A percentile compares a stretch with the other conserved stretches of the same genome.
These are phyloP conservation scores for Lepidurus couesii DNA, from an alignment of 1,140 invertebrate species.

Conservation along the genomic window DNA sequence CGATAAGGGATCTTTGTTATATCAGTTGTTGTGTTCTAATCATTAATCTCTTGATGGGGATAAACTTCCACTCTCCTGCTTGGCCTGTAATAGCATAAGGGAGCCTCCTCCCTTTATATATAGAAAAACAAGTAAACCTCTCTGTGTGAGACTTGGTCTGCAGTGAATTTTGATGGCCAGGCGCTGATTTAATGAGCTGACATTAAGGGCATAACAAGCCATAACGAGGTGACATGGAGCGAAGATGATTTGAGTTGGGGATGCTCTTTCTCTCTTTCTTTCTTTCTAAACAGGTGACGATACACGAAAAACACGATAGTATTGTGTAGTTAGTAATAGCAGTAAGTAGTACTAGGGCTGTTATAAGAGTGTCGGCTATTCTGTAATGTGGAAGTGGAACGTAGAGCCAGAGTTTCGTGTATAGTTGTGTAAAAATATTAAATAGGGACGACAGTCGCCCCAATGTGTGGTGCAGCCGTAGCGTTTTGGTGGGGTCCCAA, in stretches of 20 bases:
- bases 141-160: background rate
- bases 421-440: too few species aligned
- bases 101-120: background rate
- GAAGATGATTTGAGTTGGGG: background rate
- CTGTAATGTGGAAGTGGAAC: background rate
- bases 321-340: background rate
- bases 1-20: too few species aligned
- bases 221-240: slow-evolving; percentile 17
- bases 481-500: background rate
- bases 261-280: background rate
- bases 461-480: background rate
- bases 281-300: background rate
- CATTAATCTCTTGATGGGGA: too few species aligned
- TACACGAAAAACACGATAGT: background rate
- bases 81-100: background rate
- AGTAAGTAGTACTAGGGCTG: background rate
- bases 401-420: background rate
- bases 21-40: too few species aligned
- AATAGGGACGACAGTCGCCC: background rate
- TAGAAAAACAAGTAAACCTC: background rate
- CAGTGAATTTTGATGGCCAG: background rate
- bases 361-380: background rate
- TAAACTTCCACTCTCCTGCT: background rate
- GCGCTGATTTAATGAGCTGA: background rate
- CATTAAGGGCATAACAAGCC: background rate